Evolutionary conservation across 2,888 invertebrate genomes (phyloP).

Genomic region (Drosophila helvetica): DNA sequence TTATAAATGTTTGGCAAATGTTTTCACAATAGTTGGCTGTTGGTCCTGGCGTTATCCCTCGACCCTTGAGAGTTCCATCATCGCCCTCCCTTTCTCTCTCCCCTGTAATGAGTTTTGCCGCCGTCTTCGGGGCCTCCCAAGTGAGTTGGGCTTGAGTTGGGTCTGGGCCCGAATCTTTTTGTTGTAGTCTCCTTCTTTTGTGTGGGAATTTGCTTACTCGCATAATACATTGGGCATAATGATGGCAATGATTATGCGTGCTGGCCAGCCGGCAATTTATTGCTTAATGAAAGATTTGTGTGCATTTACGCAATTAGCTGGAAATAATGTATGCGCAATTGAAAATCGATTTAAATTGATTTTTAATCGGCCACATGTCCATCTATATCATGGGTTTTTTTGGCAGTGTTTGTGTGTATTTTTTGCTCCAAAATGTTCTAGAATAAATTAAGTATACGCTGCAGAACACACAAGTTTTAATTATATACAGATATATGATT

Average conservation of each 20-base stretch:
- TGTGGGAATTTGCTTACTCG: constrained; percentile 14
- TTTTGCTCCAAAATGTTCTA: background rate
- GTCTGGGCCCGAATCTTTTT: background rate
- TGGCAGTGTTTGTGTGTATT: background rate
- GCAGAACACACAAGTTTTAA: no score
- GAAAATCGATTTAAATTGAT: constrained; percentile 46
- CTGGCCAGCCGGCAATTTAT: constrained; percentile 18
- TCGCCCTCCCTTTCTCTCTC: background rate
- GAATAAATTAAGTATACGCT: background rate
- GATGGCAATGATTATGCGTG: constrained; percentile 16
- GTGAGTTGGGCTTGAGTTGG: constrained; percentile 12
- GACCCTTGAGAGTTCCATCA: constrained; percentile 4
- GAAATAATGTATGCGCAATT: constrained; percentile 44
- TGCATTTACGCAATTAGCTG: constrained; percentile 31
- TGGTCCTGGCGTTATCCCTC: constrained; percentile 31
- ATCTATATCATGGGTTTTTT: constrained; percentile 1
- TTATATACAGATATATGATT: background rate
- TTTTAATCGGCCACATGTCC: constrained; percentile 42
- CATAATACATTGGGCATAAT: constrained; percentile 29
- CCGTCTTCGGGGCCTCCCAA: constrained; percentile 22
- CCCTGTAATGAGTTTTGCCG: constrained; percentile 27
- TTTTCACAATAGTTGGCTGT: constrained; percentile 50
- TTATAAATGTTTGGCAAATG: constrained; percentile 68
- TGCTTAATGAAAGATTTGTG: constrained; percentile 41
- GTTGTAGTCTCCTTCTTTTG: constrained; percentile 17